Base-by-base conservation (phyloP, 2,888 invertebrate species). In the Sinotaia quadrata region DNA sequence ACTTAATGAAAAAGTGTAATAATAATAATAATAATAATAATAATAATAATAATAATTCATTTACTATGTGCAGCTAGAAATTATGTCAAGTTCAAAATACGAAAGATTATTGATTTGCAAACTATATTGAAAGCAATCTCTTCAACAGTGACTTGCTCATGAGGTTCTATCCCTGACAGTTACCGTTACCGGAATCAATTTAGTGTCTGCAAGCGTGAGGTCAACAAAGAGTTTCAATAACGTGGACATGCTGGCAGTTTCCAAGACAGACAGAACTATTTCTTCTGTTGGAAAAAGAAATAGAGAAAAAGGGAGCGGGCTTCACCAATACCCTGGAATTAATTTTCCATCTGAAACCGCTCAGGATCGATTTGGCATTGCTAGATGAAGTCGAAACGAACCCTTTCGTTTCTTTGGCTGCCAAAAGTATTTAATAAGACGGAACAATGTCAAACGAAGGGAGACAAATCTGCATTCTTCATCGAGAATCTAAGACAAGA, bases 181-280 rank as follows among this genome's bases (percentile, higher is more conserved):
- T n/a, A n/a, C n/a, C n/a, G n/a, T n/a, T n/a, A n/a, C n/a, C n/a
- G n/a, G n/a, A n/a, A n/a, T n/a, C n/a, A n/a, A n/a, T n/a, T n/a
- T n/a, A n/a, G n/a, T n/a, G n/a, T n/a, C n/a, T n/a, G n/a, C n/a
- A n/a, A n/a, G n/a, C n/a, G n/a, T n/a, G n/a, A n/a, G n/a, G n/a
- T n/a, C n/a, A n/a, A n/a, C n/a, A n/a, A n/a, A n/a, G 18, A 47
- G 56, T 65, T 65, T 47, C 65, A 65, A 65, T 65, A 65, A 52
- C 54, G 44, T 56, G 63, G 44, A 65, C 44, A 29, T 18, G 15
- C 31, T 2, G 65, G 21, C 65, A 31, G 52, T 54, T 44, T 41
- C 37, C 24, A 21, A 33, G 56, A 21, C 58, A 21, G 34, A 18
- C 31, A 18, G 41, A 58, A 21, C 29, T 7, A 18, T 7, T 15